A percentile compares a stretch with the other conserved stretches of the same genome.
These are phyloP conservation scores for Aquatica leii DNA, from an alignment of 2,888 invertebrate species.

Conservation along the genomic window DNA sequence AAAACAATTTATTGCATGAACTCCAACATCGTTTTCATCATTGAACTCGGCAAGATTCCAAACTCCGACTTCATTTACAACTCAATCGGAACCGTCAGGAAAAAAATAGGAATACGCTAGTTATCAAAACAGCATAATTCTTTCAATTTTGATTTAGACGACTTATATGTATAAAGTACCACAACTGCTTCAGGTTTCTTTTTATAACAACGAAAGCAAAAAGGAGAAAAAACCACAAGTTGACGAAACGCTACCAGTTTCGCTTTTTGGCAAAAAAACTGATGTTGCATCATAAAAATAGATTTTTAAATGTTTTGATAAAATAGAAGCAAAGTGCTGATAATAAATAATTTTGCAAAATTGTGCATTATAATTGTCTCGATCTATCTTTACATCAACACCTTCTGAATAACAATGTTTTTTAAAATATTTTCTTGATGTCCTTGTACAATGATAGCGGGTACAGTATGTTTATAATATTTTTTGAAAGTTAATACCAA, in stretches of 20 bases:
- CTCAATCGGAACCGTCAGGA: not conserved
- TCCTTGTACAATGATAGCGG: not conserved
- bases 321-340: conserved; percentile 10
- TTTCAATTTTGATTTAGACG: not conserved
- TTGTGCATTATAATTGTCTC: not conserved
- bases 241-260: not conserved
- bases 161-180: conserved; percentile 3
- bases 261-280: not conserved
- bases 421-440: too few species aligned
- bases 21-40: not conserved
- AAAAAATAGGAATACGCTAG: not conserved
- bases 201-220: conserved; percentile 11
- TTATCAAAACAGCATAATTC: not conserved
- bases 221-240: not conserved
- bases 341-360: conserved; percentile 3
- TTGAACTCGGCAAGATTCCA: not conserved
- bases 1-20: not conserved
- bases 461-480: not conserved
- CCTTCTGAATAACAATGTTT: not conserved
- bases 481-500: conserved; percentile 8
- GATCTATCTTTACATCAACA: not conserved
- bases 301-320: conserved; percentile 1
- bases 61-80: not conserved
- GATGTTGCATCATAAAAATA: not conserved
- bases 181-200: conserved; percentile 8